These are phyloP conservation scores for Horisme vitalbata DNA, from an alignment of 2,888 invertebrate genomes.

Conservation along the genomic window DNA sequence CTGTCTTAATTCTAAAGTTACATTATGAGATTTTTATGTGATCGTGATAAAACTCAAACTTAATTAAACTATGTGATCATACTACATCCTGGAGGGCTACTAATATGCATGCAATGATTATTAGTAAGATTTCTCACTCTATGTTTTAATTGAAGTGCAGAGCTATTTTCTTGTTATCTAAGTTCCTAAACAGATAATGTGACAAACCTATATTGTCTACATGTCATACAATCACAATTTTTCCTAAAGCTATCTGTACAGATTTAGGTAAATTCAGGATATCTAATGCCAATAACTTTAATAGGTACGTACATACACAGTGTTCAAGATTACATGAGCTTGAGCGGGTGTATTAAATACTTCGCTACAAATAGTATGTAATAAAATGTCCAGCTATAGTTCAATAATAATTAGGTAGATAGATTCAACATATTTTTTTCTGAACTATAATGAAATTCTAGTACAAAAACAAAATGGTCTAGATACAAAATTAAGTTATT, in stretches of 20 bases:
- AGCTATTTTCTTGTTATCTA: slow-evolving; percentile 71
- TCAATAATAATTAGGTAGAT: slow-evolving; percentile 41
- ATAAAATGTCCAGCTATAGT: slow-evolving; percentile 48
- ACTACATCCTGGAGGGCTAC: slow-evolving; percentile 70
- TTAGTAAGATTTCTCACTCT: slow-evolving; percentile 66
- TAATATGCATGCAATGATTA: slow-evolving; percentile 70
- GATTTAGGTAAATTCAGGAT: slow-evolving; percentile 64
- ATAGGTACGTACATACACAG: slow-evolving; percentile 35
- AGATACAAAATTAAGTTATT: slow-evolving; percentile 75
- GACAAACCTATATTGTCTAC: slow-evolving; percentile 83
- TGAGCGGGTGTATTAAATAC: slow-evolving; percentile 74
- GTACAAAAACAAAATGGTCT: slow-evolving; percentile 58
- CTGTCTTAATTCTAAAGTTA: slow-evolving; percentile 79
- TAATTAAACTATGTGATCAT: slow-evolving; percentile 77
- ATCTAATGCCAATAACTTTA: slow-evolving; percentile 62
- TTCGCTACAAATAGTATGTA: slow-evolving; percentile 50
- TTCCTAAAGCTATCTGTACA: slow-evolving; percentile 83
- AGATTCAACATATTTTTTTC: slow-evolving; percentile 63
- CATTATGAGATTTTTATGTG: slow-evolving; percentile 80
- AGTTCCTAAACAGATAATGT: slow-evolving; percentile 76
- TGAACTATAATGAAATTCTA: slow-evolving; percentile 58
- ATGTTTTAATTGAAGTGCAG: slow-evolving; percentile 69
- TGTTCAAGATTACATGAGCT: slow-evolving; percentile 50
- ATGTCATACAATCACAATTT: slow-evolving; percentile 83
- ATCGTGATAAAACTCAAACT: slow-evolving; percentile 79